Conservation (phyloP, 2,113 vertebrate species). For the Prunella fulvescens region DNA sequence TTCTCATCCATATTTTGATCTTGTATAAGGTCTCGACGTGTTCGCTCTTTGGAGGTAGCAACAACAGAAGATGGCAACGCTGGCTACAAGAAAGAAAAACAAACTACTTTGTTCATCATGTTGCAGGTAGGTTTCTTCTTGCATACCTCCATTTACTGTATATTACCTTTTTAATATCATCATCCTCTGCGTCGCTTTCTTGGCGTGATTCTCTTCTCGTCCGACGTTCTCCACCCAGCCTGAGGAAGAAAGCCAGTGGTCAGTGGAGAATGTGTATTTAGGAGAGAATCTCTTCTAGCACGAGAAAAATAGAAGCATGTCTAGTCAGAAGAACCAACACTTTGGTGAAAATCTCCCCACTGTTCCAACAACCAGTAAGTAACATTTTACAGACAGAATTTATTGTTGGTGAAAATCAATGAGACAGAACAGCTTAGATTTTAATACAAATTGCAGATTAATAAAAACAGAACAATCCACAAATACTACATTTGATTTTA, state of each 20-base stretch:
- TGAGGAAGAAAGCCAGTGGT: slow-evolving; percentile 23
- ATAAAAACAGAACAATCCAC: neutral
- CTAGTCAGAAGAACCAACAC: neutral
- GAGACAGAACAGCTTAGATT: neutral
- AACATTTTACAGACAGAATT: neutral
- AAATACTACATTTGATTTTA: neutral
- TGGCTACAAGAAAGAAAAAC: slow-evolving; percentile 73
- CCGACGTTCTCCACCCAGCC: slow-evolving; percentile 95
- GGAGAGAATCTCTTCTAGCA: neutral
- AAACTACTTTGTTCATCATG: neutral
- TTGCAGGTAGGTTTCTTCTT: neutral
- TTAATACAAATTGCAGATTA: neutral
- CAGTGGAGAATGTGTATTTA: neutral
- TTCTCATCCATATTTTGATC: slow-evolving; percentile 99
- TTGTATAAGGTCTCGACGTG: slow-evolving; percentile 98
- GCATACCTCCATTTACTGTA: neutral
- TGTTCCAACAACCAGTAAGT: neutral
- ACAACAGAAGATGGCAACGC: slow-evolving; percentile 99
- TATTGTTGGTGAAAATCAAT: neutral
- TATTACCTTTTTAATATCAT: slow-evolving; percentile 95
- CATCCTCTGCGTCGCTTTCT: slow-evolving; percentile 98
- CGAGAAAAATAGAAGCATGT: neutral
- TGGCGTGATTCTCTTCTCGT: slow-evolving; percentile 94
- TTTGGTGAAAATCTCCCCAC: neutral
- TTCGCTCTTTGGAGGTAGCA: slow-evolving; percentile 99